phyloP scores from a whole-genome alignment of 1,140 invertebrate species.

The Bombyx mori region ASM3026992v2 NC_085133.1:3729501-3730000 shows the following conservation, averaged over 20 bases:
- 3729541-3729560: constrained; percentile 65
- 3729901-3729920: too few relatives aligned
- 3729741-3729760: constrained; percentile 67
- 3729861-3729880: constrained; percentile 7
- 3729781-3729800: constrained; percentile 69
- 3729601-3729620: constrained; percentile 45
- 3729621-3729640: constrained; percentile 67
- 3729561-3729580: constrained; percentile 63
- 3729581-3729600: constrained; percentile 58
- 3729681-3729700: constrained; percentile 67
- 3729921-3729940: too few relatives aligned
- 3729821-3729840: constrained; percentile 21
- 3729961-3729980: constrained; percentile 1
- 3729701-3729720: constrained; percentile 67
- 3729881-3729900: constrained; percentile 16
- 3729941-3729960: too few relatives aligned
- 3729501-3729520: constrained; percentile 44
- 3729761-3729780: constrained; percentile 67
- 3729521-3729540: constrained; percentile 61
- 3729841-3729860: constrained; percentile 18
- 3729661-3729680: constrained; percentile 62
- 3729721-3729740: constrained; percentile 69
- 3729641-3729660: constrained; percentile 63
- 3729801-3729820: constrained; percentile 52
- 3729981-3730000: constrained; percentile 26